Conservation (phyloP, 2,888 invertebrate genomes). For the Yponomeuta sedellus region DNA sequence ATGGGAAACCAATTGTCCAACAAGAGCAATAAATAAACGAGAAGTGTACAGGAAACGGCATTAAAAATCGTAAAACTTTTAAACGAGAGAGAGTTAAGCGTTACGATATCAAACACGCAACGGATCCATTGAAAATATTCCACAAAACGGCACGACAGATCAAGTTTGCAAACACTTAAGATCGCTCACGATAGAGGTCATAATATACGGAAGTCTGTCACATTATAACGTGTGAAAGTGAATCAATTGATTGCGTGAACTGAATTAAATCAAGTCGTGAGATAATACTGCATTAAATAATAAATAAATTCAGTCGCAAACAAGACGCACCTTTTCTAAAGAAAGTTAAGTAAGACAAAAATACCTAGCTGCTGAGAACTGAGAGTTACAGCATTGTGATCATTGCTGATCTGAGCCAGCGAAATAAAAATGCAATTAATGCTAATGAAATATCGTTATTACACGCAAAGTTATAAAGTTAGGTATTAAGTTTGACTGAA, state of each 20-base stretch:
- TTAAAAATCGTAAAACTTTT: neutral
- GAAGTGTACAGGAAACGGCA: neutral
- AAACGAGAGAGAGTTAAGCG: slow-evolving; percentile 40
- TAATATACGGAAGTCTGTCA: slow-evolving; percentile 8
- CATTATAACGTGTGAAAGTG: slow-evolving; percentile 28
- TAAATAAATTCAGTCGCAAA: neutral
- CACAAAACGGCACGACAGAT: slow-evolving; percentile 31
- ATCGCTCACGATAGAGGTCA: neutral
- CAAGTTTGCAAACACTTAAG: neutral
- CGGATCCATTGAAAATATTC: slow-evolving; percentile 53
- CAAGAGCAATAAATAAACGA: neutral
- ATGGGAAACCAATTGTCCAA: neutral
- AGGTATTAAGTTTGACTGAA: no score
- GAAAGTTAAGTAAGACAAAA: neutral
- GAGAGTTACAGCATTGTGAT: neutral
- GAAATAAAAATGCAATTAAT: neutral
- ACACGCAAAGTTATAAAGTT: no score
- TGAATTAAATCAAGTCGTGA: slow-evolving; percentile 3
- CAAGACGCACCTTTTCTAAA: neutral
- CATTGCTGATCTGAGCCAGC: neutral
- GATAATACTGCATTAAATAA: neutral
- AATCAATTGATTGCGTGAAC: slow-evolving; percentile 6
- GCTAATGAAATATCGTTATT: neutral
- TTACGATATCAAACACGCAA: slow-evolving; percentile 42
- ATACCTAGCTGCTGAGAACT: neutral